Conservation (phyloP, 2,888 invertebrate species). For the Agonopterix heracliana region DNA sequence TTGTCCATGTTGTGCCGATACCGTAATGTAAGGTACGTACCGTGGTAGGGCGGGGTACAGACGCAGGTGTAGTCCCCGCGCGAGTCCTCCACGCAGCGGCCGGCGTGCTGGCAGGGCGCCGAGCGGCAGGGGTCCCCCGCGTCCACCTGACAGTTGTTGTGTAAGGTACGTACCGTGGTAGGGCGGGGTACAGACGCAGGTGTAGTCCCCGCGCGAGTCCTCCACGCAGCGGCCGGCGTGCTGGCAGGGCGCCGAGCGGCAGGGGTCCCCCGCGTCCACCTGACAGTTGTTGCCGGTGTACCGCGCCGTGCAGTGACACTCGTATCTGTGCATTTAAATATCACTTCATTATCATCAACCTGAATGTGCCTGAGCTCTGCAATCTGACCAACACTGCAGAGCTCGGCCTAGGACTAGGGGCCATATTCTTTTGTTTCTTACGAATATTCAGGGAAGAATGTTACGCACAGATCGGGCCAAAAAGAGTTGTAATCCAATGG, state of each 20-base stretch:
- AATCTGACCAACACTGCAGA: too few relatives aligned
- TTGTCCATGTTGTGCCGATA: too few relatives aligned
- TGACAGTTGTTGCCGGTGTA: constrained; percentile 93
- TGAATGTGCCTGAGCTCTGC: too few relatives aligned
- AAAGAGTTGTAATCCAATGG: too few relatives aligned
- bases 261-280: constrained; percentile 86
- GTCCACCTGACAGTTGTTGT: constrained; percentile 89
- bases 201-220: constrained; percentile 80
- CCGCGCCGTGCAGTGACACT: constrained; percentile 89
- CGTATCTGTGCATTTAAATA: constrained; percentile 69
- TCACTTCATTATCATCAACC: not conserved
- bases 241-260: constrained; percentile 80
- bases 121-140: constrained; percentile 83
- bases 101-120: constrained; percentile 84
- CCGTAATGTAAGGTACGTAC: constrained; percentile 28
- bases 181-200: constrained; percentile 81
- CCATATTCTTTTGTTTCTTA: too few relatives aligned
- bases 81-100: constrained; percentile 79
- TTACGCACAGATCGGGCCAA: too few relatives aligned
- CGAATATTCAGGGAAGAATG: too few relatives aligned
- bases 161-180: constrained; percentile 71
- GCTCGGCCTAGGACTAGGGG: too few relatives aligned
- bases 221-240: constrained; percentile 83
- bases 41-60: constrained; percentile 81
- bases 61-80: constrained; percentile 82